Conservation (phyloP, 2,113 vertebrate genomes). For the Gambusia affinis region DNA sequence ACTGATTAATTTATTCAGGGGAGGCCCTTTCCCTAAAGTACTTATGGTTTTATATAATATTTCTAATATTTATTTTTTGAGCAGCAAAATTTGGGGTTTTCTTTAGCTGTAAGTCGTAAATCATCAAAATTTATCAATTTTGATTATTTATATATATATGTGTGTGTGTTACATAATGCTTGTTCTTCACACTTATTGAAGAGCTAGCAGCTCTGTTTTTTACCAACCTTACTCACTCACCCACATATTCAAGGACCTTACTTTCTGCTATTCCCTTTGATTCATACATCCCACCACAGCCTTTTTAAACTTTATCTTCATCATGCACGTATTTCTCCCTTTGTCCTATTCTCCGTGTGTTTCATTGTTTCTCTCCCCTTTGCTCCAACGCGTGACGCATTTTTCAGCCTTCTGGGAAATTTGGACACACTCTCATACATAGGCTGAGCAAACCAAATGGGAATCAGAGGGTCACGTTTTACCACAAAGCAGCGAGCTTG, state of each 20-base stretch:
- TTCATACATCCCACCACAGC: not conserved
- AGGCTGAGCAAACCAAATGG: constrained; percentile 13
- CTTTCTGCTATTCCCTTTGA: not conserved
- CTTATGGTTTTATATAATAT: too few species aligned
- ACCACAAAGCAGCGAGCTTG: not conserved
- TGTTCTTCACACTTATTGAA: not conserved
- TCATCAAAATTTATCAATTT: too few species aligned
- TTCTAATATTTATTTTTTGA: too few species aligned
- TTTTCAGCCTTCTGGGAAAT: constrained; percentile 20
- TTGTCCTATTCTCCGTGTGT: not conserved
- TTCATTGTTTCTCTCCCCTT: not conserved
- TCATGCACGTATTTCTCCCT: not conserved
- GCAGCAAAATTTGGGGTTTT: too few species aligned
- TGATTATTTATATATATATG: too few species aligned
- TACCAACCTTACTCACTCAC: not conserved
- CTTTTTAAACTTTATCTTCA: not conserved
- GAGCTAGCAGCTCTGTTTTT: not conserved
- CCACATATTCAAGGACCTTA: not conserved
- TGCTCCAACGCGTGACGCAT: constrained; percentile 14
- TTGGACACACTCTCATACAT: constrained; percentile 14
- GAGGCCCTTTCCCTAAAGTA: too few species aligned
- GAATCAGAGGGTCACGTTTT: constrained; percentile 7
- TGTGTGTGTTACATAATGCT: not conserved
- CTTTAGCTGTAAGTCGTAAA: too few species aligned
- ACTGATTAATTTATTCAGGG: too few species aligned